A percentile compares a stretch with the other conserved stretches of the same genome.
Conservation (phyloP, 2,888 invertebrate species). For the Tillus elongatus region DNA sequence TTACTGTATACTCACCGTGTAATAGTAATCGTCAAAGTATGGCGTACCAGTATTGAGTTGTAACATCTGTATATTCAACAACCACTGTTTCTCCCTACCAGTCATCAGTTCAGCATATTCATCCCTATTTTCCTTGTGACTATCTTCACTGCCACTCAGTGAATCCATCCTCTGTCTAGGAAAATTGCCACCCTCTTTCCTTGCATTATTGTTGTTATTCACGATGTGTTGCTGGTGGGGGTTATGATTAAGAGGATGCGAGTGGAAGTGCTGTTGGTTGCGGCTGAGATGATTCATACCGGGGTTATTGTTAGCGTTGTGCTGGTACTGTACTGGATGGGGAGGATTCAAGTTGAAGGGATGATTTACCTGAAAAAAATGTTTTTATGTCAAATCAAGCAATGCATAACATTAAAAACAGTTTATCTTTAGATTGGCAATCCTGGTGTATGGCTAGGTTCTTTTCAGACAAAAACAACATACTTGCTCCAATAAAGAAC, state of each 20-base stretch:
- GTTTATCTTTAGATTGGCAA: too few relatives aligned
- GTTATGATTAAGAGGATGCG: slow-evolving; percentile 30
- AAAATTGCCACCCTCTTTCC: too few relatives aligned
- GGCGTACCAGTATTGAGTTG: slow-evolving; percentile 93
- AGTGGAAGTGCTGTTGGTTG: slow-evolving; percentile 24
- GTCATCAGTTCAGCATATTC: slow-evolving; percentile 92
- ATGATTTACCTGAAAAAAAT: slow-evolving; percentile 15
- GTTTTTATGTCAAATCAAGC: neutral
- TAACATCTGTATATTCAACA: slow-evolving; percentile 88
- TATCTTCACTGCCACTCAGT: slow-evolving; percentile 13
- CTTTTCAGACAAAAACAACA: too few relatives aligned
- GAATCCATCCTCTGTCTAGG: slow-evolving; percentile 25
- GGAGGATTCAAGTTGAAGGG: slow-evolving; percentile 31
- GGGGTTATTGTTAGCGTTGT: slow-evolving; percentile 16
- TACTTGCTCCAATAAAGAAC: too few relatives aligned
- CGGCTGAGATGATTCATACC: slow-evolving; percentile 13
- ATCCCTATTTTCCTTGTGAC: slow-evolving; percentile 44
- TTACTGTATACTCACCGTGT: slow-evolving; percentile 65
- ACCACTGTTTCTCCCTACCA: slow-evolving; percentile 88
- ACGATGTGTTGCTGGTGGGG: slow-evolving; percentile 28
- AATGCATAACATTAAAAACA: too few relatives aligned
- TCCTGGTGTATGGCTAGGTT: too few relatives aligned
- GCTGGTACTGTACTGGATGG: slow-evolving; percentile 31
- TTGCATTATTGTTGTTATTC: too few relatives aligned
- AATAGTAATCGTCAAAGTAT: slow-evolving; percentile 95